Base-by-base conservation (phyloP, 1,140 invertebrate genomes). In the Spodoptera litura region DNA sequence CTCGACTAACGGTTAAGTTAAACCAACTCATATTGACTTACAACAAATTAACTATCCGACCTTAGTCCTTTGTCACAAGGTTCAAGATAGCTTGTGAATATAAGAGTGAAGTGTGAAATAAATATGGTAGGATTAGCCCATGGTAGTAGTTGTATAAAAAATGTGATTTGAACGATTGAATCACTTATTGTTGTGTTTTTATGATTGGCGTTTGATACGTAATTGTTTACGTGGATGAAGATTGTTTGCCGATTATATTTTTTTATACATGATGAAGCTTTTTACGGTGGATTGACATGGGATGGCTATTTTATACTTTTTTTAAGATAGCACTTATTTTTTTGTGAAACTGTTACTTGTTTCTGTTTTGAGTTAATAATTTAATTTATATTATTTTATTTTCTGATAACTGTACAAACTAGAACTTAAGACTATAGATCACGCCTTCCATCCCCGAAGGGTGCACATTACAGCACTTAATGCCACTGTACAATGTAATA, bases 1-100 rank as follows among this genome's bases (percentile, higher is more conserved):
- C 78, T 78, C 27, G 35, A 25, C 70, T 72, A 84, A 82, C 84
- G 82, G 84, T 83, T 44, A 15, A 44, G 35, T 66, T 64, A 64
- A 44, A 11, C 62, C 53, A 72, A 35, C n/a, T 31, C 59, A 72
- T 35, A 49, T 44, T 58, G 38, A 5, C 11, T 25, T 53, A 53
- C 11, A 5, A 66, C 38, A 66, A 25, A 20, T 25, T 49, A 66
- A 49, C 12, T 15, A 15, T 0, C 4, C 2, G 25, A 20, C 62
- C 15, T 66, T 66, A 49, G 12, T 10, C 9, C 5, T 25, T 0
- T 5, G 62, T 4, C 1, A 11, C 51, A 66, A 51, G 15, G 62
- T 49, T 25, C 2, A 49, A 49, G 1, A 66, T 66, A 0, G 38
- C 10, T 1, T 66, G 38, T 4, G 12, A 49, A 9, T 4, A 9